Base-by-base conservation (phyloP, 2,113 vertebrate species). In the Glaucomys volans region DNA sequence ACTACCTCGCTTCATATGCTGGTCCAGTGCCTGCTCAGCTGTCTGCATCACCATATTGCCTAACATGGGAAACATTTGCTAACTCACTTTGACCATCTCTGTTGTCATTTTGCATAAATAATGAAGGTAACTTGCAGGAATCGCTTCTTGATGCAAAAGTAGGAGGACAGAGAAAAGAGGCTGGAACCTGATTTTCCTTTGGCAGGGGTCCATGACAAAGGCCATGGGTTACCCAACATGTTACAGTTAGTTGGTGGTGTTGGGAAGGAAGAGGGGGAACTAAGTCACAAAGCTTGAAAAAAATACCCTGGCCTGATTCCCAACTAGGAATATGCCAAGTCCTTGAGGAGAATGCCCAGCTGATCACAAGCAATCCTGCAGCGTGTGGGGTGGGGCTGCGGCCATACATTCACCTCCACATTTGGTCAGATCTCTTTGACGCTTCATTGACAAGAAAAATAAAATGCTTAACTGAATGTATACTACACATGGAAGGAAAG, bases 391-490 rank as follows among this genome's bases (percentile, higher is more conserved):
- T 59, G 40, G 83, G 64, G 79, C 69, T 6, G 26, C 69, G 80
- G 24, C 26, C 14, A 2, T 4, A 17, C 40, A 32, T 30, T 76
- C 42, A 7, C 11, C 30, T 81, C 35, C 16, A 22, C 82, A 30
- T 35, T 13, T 28, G 42, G 22, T 76, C 83, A 76, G 59, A 84
- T 76, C 2, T 7, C n/a, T 77, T 54, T 35, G 79, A 84, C 52
- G n/a, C 44, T 67, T 91, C 80, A 74, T n/a, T 96, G 91, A 92
- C 30, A 82, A 87, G 83, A 82, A 94, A 93, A 88, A 91, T 47
- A 79, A 86, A 95, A 88, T 26, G 11, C 62, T 95, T 81, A 59
- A 37, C 26, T 66, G 69, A 76, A 83, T 5, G 16, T 16, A 20
- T 83, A 66, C 14, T 79, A 28, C 71, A 82, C 18, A 42, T 24